These are phyloP conservation scores for Chaenodraco wilsoni DNA, from an alignment of 2,797 vertebrate species.

Conservation along the genomic window DNA sequence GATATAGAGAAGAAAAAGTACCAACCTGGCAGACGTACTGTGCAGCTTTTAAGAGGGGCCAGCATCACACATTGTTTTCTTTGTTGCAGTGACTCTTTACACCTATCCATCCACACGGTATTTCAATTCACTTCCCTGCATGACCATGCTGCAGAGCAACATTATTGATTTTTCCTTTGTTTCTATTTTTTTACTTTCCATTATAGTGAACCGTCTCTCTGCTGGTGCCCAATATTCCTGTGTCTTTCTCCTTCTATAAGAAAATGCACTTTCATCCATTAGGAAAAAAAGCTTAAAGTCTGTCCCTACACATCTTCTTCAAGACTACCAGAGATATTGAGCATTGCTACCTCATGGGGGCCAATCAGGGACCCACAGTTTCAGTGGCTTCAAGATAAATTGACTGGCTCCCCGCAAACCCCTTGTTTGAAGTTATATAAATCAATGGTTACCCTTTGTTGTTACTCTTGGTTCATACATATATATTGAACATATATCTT, in stretches of 20 bases:
- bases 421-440: too few relatives aligned
- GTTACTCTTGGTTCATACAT: too few relatives aligned
- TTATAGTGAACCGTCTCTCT: conserved; percentile 32
- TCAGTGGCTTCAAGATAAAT: too few relatives aligned
- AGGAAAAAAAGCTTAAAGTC: conserved; percentile 23
- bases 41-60: conserved; percentile 23
- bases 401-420: too few relatives aligned
- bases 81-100: conserved; percentile 32
- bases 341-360: too few relatives aligned
- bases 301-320: conserved; percentile 26
- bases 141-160: conserved; percentile 35
- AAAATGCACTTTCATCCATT: conserved; percentile 24
- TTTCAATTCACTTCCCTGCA: conserved; percentile 32
- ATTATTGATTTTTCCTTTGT: conserved; percentile 58
- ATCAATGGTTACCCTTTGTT: too few relatives aligned
- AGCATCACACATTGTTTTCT: conserved; percentile 29
- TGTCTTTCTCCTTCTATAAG: neutral
- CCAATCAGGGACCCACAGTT: too few relatives aligned
- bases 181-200: conserved; percentile 42
- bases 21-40: conserved; percentile 10
- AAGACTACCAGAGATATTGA: neutral
- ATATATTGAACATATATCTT: too few relatives aligned
- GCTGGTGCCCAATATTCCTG: conserved; percentile 7
- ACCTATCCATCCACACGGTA: conserved; percentile 27
- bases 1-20: neutral